Base-by-base conservation (phyloP, 2,113 vertebrate genomes). In the Sylvietta virens region DNA sequence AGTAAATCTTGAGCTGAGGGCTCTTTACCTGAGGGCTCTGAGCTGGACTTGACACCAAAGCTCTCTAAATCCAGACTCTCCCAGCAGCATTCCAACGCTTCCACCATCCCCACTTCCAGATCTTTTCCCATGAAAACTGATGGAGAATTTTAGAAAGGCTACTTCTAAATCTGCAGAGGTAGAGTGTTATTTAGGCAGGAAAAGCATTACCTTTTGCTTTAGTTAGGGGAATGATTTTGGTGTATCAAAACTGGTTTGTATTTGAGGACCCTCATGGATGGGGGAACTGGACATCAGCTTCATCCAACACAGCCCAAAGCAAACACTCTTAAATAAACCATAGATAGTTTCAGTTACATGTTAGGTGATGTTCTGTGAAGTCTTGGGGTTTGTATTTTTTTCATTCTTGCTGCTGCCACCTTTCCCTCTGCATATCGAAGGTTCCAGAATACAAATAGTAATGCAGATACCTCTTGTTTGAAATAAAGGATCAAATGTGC, bases 401-500 rank as follows among this genome's bases (percentile, higher is more conserved):
- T 9, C 33, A 35, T 39, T 67, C 65, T 94, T 70, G 50, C 95
- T 96, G 89, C 81, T 95, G 78, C 69, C 77, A 39, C 86, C 27
- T 94, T 90, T 85, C 83, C 44, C 79, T 62, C 72, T 97, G 97
- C 95, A 37, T 94, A 96, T 96, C 88, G 78, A 72, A 86, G 93
- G 95, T 96, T 94, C 96, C 86, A 89, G 91, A 97, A 95, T 92
- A 96, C 95, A 93, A 88, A 81, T 76, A 72, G 90, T 89, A 45
- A 40, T 73, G 88, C 96, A 97, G 96, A 96, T 97, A 95, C 96
- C 97, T 98, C 97, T 94, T 80, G 67, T 92, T 84, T 96, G 44
- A 95, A 85, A 90, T 65, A 69, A 95, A 98, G 97, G 98, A 98
- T 98, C 98, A 90, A 97, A 97, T 86, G 98, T 98, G 98, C 98